Conservation (phyloP, 37 sponge, comb jelly and placozoan species). For the Beroe forskalii region DNA sequence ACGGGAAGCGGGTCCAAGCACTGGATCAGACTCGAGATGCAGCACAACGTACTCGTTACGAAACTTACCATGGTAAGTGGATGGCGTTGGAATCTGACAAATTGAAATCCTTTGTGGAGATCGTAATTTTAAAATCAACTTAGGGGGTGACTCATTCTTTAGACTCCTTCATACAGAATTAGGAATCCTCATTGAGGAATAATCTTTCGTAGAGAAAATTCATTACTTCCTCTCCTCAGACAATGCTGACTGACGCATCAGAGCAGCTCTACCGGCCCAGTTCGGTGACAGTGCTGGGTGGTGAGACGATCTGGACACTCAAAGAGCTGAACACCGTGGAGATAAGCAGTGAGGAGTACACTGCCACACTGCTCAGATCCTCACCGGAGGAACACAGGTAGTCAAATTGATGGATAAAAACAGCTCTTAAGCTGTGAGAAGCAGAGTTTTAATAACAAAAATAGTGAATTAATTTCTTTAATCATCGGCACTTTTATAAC, state of each 20-base stretch:
- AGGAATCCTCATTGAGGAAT: too few species aligned
- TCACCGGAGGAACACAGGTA: conserved; percentile 50
- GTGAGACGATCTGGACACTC: conserved; percentile 70
- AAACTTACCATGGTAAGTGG: conserved; percentile 78
- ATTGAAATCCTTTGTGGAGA: too few species aligned
- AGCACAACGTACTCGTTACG: conserved; percentile 81
- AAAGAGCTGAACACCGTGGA: conserved; percentile 74
- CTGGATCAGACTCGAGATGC: conserved; percentile 89
- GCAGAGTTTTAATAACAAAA: too few species aligned
- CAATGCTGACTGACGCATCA: conserved; percentile 21
- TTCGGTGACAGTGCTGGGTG: conserved; percentile 70
- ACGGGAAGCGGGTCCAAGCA: conserved; percentile 69
- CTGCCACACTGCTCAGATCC: conserved; percentile 69
- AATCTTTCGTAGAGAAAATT: too few species aligned
- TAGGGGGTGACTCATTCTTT: too few species aligned
- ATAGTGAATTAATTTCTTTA: too few species aligned
- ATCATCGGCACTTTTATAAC: not conserved
- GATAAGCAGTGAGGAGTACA: conserved; percentile 68
- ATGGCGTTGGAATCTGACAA: too few species aligned
- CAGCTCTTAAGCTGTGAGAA: too few species aligned
- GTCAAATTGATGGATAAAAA: too few species aligned
- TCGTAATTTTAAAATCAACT: too few species aligned
- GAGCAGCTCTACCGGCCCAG: conserved; percentile 69
- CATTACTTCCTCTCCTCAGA: not conserved
- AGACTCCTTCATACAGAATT: too few species aligned